These are phyloP conservation scores for Pterobdella sp. DNA, from an alignment of 2,888 invertebrate genomes.

Conservation along the genomic window DNA sequence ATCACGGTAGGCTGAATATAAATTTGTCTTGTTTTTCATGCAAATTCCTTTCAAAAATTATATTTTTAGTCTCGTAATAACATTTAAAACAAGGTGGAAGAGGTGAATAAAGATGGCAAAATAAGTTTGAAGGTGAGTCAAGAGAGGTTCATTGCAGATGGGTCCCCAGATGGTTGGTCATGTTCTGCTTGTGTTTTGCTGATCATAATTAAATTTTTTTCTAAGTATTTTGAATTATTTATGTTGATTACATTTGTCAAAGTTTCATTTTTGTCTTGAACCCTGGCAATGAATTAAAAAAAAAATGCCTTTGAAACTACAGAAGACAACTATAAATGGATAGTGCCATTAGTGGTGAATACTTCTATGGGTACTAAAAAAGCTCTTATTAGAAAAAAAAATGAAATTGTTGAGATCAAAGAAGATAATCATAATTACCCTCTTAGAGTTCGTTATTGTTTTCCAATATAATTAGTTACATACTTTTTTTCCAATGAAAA, in stretches of 20 bases:
- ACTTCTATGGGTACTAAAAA: conserved; percentile 58
- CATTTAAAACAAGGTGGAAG: conserved; percentile 46
- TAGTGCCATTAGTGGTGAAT: conserved; percentile 77
- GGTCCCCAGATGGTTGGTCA: conserved; percentile 49
- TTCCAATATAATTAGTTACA: too few relatives aligned
- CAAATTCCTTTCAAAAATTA: neutral
- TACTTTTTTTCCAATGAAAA: too few relatives aligned
- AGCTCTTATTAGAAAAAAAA: conserved; percentile 58
- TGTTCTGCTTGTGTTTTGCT: too few relatives aligned
- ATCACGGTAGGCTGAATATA: conserved; percentile 55
- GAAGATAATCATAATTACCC: conserved; percentile 67
- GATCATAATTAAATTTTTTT: too few relatives aligned
- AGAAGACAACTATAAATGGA: conserved; percentile 59
- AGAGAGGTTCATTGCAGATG: conserved; percentile 78
- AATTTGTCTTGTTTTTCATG: too few relatives aligned
- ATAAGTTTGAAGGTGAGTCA: conserved; percentile 68
- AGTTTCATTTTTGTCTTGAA: too few relatives aligned
- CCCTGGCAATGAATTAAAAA: too few relatives aligned
- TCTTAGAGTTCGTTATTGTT: conserved; percentile 76
- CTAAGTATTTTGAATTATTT: too few relatives aligned
- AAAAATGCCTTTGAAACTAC: too few relatives aligned
- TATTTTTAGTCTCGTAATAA: too few relatives aligned
- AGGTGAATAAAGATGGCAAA: conserved; percentile 50
- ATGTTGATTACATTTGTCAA: too few relatives aligned
- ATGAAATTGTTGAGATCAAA: conserved; percentile 63